Base-by-base conservation (phyloP, 2,888 invertebrate genomes). In the Polydrusus pterygomalis region DNA sequence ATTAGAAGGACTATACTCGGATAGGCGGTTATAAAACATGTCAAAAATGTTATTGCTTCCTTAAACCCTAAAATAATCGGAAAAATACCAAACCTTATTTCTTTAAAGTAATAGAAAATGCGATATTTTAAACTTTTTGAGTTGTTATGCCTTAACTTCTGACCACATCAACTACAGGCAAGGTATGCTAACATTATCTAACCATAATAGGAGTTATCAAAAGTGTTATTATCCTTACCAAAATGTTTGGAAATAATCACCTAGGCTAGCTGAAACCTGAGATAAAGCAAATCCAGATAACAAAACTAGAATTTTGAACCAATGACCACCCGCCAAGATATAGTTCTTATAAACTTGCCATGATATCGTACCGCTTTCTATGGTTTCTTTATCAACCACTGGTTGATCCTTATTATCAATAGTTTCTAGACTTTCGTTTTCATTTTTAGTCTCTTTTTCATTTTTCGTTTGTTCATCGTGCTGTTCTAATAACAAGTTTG, bases 231-330 rank as follows among this genome's bases (percentile, higher is more conserved):
- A 83, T 17, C 11, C 87, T 88, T 82, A 93, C 95, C 95, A 96
- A 84, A 91, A 92, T 5, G 93, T 91, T 7, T 95, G 91, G 89
- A 95, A 96, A 88, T 92, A 95, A 86, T 96, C 96, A 0, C 93
- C 91, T 8, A 91, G 91, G 9, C 95, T 95, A 0, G 93, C 94
- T 54, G 93, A 87, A 7, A 91, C 81, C 87, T 96, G 96, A 0
- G 95, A 90, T 0, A 92, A 78, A 18, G 92, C 80, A 79, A 93
- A 94, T 38, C 93, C 90, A 17, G 43, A 25, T 1, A 78, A 10
- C 13, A 80, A 40, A 82, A 79, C 38, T 81, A 74, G 5, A 78
- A 69, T 40, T 79, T 69, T 38, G 81, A 69, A 58, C 79, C 34
- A 83, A 78, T 65, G 62, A 0, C 95, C 95, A 60, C 94, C 93